Evolutionary conservation across 2,888 invertebrate genomes (phyloP).

Genomic region (Cryptocheilus praepositus): DNA sequence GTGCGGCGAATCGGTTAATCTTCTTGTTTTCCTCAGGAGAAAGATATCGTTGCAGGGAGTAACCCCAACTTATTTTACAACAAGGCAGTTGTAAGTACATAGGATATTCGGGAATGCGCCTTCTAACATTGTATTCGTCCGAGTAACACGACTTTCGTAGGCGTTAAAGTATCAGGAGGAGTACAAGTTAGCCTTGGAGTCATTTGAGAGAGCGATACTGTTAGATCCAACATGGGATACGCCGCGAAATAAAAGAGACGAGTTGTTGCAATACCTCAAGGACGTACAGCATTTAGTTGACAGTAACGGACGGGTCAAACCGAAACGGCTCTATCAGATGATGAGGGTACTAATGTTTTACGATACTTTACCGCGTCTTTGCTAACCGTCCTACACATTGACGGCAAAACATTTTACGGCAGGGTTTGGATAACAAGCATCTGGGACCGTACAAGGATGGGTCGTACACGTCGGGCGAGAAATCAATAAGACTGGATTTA

Average conservation of each 20-base stretch:
- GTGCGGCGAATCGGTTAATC: neutral
- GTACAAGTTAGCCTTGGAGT: conserved; percentile 82
- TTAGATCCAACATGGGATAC: conserved; percentile 87
- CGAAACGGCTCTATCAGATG: conserved; percentile 82
- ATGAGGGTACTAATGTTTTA: conserved; percentile 76
- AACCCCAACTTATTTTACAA: conserved; percentile 90
- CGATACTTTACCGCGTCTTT: too few species aligned
- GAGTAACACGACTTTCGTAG: conserved; percentile 71
- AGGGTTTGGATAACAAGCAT: conserved; percentile 82
- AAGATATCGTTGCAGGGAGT: conserved; percentile 82
- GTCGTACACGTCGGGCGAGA: conserved; percentile 75
- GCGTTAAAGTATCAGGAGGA: conserved; percentile 87
- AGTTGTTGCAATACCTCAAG: conserved; percentile 81
- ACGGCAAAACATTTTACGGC: conserved; percentile 58
- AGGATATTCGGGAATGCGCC: neutral
- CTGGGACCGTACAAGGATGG: conserved; percentile 83
- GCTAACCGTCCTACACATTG: conserved; percentile 30
- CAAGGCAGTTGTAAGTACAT: conserved; percentile 84
- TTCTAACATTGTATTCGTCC: conserved; percentile 2
- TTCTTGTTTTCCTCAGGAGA: conserved; percentile 76
- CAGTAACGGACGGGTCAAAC: conserved; percentile 84
- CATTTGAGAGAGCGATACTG: conserved; percentile 81
- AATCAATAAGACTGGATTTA: conserved; percentile 76
- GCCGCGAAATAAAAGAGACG: conserved; percentile 79
- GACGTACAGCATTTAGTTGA: conserved; percentile 80